Conservation (phyloP, 2,888 invertebrate genomes). For the Acrobasis consociella region DNA sequence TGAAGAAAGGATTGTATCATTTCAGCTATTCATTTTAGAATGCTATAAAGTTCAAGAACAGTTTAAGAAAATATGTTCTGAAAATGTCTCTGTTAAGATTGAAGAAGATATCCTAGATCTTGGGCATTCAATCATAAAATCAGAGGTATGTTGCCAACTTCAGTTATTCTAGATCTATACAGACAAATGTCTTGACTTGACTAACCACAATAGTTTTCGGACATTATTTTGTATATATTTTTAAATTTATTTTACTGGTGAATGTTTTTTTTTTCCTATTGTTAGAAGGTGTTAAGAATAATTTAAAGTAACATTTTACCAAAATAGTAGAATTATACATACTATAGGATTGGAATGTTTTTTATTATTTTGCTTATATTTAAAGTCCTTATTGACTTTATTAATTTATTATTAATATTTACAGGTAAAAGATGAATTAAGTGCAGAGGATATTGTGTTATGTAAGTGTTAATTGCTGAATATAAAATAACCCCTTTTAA, state of each 20-base stretch:
- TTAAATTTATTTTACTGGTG: too few relatives aligned
- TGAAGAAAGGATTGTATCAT: conserved; percentile 74
- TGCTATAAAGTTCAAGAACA: conserved; percentile 69
- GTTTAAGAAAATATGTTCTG: conserved; percentile 53
- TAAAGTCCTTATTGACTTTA: background rate
- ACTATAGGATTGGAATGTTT: too few relatives aligned
- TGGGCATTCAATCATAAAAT: conserved; percentile 50
- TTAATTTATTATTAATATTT: conserved; percentile 12
- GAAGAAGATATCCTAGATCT: conserved; percentile 42
- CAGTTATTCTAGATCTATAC: background rate
- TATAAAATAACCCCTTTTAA: background rate
- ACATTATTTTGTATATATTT: too few relatives aligned
- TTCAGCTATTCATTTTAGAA: conserved; percentile 71
- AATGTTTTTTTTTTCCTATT: too few relatives aligned
- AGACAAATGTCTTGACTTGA: too few relatives aligned
- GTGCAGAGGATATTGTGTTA: conserved; percentile 59
- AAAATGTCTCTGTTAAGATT: conserved; percentile 48
- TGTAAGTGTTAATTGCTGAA: conserved; percentile 55
- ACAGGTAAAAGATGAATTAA: conserved; percentile 72
- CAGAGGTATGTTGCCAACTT: conserved; percentile 51
- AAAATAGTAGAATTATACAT: too few relatives aligned
- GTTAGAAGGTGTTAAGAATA: too few relatives aligned
- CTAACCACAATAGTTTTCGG: too few relatives aligned
- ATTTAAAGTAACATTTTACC: too few relatives aligned
- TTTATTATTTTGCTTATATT: too few relatives aligned